Evolutionary conservation across 2,113 vertebrate species (phyloP), one percentile per base, ranked within the genome.

Genomic region (Chaetodon trifascialis): DNA sequence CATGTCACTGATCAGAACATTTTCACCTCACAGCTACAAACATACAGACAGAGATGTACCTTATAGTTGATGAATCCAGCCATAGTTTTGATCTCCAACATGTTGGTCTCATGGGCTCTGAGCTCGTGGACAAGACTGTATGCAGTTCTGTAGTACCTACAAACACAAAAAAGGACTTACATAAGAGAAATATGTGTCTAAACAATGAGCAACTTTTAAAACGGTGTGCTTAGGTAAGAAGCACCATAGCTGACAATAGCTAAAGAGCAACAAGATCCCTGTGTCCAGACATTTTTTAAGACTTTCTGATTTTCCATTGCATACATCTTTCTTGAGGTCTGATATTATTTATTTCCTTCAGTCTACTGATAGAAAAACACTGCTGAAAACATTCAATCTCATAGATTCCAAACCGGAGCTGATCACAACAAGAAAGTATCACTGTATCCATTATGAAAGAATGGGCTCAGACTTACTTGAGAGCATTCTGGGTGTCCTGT

Each of bases 11-110:
- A 79, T 62, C 36, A 1, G 34, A 52, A 1, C 38, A n/a, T 25
- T 55, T 47, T 49, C 30, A 51, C 7, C 2, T 14, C 40, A 23
- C 38, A 64, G 11, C 21, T 14, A 21, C 30, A 60, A 7, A 47
- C 36, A 54, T 5, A 46, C 14, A 55, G n/a, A 59, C 46, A 70
- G 16, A 52, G 1, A 30, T 21, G 14, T 90, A 99, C 98, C 97
- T 99, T 99, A 85, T 99, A 99, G 95, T 97, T 99, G 93, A 99
- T 97, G 92, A 99, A 99, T 92, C 98, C 98, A 91, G 97, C 98
- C 96, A 99, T 96, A 3, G 97, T 98, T 94, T 99, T 99, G 86
- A 99, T 99, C 95, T 99, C 98, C 94, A 99, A 85, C 93, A 99
- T 98, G 90, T 99, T 99, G 86, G 97, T 98, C 94, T 99, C 98